Evolutionary conservation across 2,113 vertebrate species (phyloP).

Genomic region (Picathartes gymnocephalus): DNA sequence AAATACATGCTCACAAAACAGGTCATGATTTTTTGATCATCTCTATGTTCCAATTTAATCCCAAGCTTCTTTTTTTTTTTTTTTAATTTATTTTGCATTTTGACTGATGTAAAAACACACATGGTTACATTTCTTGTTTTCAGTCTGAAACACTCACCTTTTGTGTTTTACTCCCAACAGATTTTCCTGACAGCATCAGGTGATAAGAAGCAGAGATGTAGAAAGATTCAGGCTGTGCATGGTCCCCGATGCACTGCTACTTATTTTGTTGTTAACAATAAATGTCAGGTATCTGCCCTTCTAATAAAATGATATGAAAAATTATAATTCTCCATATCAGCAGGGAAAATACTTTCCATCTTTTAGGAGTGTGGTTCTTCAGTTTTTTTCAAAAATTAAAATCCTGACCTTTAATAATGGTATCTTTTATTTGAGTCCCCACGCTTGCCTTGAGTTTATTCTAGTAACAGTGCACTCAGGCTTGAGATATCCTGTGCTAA

Average conservation of each 20-base stretch:
- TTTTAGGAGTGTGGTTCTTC: not conserved
- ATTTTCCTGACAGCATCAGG: not conserved
- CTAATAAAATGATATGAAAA: not conserved
- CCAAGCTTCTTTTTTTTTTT: not conserved
- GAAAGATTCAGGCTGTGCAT: not conserved
- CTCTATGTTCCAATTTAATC: not conserved
- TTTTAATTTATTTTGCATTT: not conserved
- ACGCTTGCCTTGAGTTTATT: not conserved
- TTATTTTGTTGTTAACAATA: not conserved
- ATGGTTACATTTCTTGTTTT: not conserved
- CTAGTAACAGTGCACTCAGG: not conserved
- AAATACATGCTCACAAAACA: not conserved
- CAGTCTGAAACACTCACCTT: not conserved
- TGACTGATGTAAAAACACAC: not conserved
- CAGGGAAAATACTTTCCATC: not conserved
- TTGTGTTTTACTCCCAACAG: not conserved
- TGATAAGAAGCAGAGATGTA: not conserved
- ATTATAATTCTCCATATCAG: not conserved
- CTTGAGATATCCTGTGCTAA: conserved; percentile 23
- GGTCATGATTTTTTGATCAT: not conserved
- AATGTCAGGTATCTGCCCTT: not conserved
- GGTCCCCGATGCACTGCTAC: not conserved
- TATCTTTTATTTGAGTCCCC: not conserved
- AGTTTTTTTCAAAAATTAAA: conserved; percentile 3
- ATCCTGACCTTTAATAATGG: conserved; percentile 10